These are phyloP conservation scores for Stercorarius parasiticus DNA, from an alignment of 2,113 vertebrate species.

Conservation along the genomic window DNA sequence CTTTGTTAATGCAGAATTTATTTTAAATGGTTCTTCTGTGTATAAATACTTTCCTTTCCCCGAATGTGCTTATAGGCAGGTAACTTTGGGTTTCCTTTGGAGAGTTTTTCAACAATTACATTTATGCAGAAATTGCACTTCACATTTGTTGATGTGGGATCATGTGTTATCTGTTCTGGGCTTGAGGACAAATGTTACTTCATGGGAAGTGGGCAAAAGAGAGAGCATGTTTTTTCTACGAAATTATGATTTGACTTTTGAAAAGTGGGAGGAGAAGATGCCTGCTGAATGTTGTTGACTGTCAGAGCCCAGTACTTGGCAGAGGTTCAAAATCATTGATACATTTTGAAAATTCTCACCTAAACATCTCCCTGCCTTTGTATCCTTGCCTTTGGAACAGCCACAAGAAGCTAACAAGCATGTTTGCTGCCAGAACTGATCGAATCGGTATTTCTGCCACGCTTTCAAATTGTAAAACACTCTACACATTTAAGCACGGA, in stretches of 20 bases:
- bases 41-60: not conserved
- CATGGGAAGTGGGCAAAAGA: not conserved
- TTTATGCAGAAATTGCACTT: not conserved
- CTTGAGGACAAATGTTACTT: not conserved
- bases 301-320: not conserved
- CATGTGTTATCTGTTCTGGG: not conserved
- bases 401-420: not conserved
- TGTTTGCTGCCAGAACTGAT: not conserved
- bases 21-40: not conserved
- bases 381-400: not conserved
- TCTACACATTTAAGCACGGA: not conserved
- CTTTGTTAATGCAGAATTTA: not conserved
- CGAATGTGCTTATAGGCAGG: not conserved
- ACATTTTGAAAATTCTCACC: not conserved
- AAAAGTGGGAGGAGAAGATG: not conserved
- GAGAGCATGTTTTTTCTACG: not conserved
- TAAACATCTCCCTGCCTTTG: not conserved
- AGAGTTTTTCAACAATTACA: not conserved
- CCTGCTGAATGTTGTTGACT: not conserved
- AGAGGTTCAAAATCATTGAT: not conserved
- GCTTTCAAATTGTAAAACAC: not conserved
- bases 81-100: not conserved
- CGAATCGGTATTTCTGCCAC: not conserved
- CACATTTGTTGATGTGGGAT: not conserved
- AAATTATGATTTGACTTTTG: not conserved